These are phyloP conservation scores for Orthonychiurus folsomi DNA, from an alignment of 2,888 invertebrate genomes.

Conservation along the genomic window DNA sequence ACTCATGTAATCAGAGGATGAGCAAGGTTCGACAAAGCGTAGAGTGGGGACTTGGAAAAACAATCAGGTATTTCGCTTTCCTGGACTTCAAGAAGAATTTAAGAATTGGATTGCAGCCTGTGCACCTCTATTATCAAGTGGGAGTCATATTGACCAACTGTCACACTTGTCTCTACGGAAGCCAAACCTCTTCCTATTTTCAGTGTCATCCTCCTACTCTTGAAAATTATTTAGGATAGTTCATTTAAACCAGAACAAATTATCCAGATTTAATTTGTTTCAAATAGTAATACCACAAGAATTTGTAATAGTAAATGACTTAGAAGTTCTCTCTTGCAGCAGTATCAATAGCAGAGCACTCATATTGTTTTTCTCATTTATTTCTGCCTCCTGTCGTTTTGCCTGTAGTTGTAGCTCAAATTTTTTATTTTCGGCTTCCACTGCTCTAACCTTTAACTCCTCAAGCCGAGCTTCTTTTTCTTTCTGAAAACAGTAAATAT, in stretches of 20 bases:
- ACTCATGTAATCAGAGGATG: slow-evolving; percentile 9
- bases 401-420: neutral
- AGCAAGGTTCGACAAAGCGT: slow-evolving; percentile 2
- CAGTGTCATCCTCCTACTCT: slow-evolving; percentile 7
- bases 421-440: slow-evolving; percentile 7
- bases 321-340: neutral
- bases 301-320: no score
- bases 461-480: no score
- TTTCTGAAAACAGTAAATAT: no score
- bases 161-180: slow-evolving; percentile 16
- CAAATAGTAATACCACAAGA: no score
- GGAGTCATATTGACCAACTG: slow-evolving; percentile 16
- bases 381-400: slow-evolving; percentile 3
- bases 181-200: slow-evolving; percentile 11
- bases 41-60: slow-evolving; percentile 14
- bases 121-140: slow-evolving; percentile 11
- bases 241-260: neutral
- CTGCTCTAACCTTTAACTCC: neutral
- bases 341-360: neutral
- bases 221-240: slow-evolving; percentile 12
- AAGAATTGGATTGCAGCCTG: neutral
- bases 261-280: neutral
- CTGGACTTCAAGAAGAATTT: slow-evolving; percentile 16
- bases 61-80: slow-evolving; percentile 11
- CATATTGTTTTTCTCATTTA: neutral